These are phyloP conservation scores for Aurelia sp. DNA, from an alignment of 30 jellyfish, hydroid and myxozoan species.

Conservation along the genomic window DNA sequence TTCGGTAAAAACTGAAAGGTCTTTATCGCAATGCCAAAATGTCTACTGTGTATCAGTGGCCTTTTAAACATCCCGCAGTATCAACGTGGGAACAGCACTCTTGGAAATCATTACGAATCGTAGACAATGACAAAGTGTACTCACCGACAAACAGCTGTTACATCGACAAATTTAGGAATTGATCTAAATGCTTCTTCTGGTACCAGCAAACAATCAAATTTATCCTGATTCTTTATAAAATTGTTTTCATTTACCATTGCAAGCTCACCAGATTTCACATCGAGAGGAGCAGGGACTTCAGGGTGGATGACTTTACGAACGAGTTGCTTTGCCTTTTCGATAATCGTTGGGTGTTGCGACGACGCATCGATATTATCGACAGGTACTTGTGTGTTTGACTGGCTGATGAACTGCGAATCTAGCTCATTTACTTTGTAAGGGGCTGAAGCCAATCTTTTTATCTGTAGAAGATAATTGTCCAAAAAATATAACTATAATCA, in stretches of 20 bases:
- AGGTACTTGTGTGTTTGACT: background rate
- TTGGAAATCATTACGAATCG: too few species aligned
- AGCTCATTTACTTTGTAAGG: constrained; percentile 12
- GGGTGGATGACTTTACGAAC: constrained; percentile 66
- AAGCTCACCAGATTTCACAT: constrained; percentile 10
- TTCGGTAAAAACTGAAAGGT: too few species aligned
- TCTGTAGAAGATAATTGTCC: background rate
- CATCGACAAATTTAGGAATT: constrained; percentile 64
- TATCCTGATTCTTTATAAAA: background rate
- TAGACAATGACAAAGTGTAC: background rate
- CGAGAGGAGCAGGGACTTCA: constrained; percentile 41
- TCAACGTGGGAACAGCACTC: too few species aligned
- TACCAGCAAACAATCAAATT: constrained; percentile 16
- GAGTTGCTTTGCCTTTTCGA: constrained; percentile 51
- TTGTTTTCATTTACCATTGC: background rate
- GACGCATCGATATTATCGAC: constrained; percentile 1
- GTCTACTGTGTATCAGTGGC: too few species aligned
- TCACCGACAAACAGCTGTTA: constrained; percentile 73
- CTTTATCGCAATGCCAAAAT: too few species aligned
- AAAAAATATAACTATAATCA: background rate
- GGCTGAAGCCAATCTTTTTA: constrained; percentile 15
- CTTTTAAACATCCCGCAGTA: too few species aligned
- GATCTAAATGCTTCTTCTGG: constrained; percentile 44
- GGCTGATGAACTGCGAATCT: background rate
- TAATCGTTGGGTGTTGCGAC: constrained; percentile 19